Percentiles rank a stretch among this genome's conserved stretches.
phyloP scores from a whole-genome alignment of 2,113 vertebrate species.

The Calypte anna region DNA sequence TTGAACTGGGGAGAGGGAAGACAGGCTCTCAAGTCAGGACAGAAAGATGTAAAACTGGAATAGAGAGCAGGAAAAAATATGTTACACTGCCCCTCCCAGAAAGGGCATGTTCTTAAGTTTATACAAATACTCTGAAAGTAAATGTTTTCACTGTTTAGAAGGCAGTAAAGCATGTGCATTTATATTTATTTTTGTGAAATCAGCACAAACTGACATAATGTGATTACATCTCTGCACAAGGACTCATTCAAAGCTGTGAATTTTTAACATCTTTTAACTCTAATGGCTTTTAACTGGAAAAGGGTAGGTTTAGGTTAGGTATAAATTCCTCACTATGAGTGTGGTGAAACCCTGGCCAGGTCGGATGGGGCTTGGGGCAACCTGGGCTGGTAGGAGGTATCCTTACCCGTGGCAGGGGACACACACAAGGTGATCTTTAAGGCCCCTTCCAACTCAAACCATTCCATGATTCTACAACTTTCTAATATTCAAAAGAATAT shows the following conservation, averaged over 20 bases:
- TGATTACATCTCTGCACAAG: background rate
- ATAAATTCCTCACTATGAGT: too few species aligned
- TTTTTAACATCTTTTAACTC: background rate
- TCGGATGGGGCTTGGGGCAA: too few species aligned
- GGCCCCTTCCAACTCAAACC: too few species aligned
- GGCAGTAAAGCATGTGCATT: too few species aligned
- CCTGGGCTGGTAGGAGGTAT: too few species aligned
- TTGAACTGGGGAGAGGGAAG: background rate
- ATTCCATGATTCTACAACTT: too few species aligned
- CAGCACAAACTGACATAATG: background rate
- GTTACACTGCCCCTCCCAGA: background rate
- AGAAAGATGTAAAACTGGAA: background rate
- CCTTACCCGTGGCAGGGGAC: too few species aligned
- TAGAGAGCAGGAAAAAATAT: background rate
- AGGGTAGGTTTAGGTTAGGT: too few species aligned
- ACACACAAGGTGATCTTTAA: too few species aligned
- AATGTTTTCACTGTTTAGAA: background rate
- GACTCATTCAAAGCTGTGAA: background rate
- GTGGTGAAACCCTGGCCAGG: too few species aligned
- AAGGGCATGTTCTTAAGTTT: background rate
- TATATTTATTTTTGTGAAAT: background rate
- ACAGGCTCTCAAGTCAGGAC: background rate
- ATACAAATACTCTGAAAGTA: background rate
- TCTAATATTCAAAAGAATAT: background rate
- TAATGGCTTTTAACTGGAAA: too few species aligned